Base-by-base conservation (phyloP, 2,797 vertebrate species). In the Hypotaenidia philippensis region DNA sequence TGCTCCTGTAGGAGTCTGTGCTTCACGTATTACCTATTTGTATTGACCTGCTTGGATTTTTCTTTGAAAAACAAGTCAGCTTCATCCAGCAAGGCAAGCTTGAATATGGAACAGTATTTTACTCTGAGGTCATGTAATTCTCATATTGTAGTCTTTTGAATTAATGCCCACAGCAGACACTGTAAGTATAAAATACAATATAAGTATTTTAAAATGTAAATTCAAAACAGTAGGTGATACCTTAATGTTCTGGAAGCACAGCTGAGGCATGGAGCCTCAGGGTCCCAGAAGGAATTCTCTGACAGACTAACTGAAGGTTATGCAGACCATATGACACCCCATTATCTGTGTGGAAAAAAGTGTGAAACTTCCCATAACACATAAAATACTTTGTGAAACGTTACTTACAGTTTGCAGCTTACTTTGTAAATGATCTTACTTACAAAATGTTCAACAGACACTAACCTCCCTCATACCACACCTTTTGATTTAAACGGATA, bases 181-280 rank as follows among this genome's bases (percentile, higher is more conserved):
- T 75, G n/a, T 38, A 74, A 76, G 22, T 4, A 41, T 77, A 26
- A 85, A 74, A 83, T 81, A 52, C 5, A 3, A 70, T 57, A 53
- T 63, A 32, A 0, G 0, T 66, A 34, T 64, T 87, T 75, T 1
- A 31, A 87, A 88, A 65, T 53, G 26, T 56, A 68, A 93, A 71
- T 90, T 80, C 22, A 69, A 38, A 78, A 34, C 23, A 32, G 18
- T 49, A 34, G 13, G 32, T 68, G 4, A 23, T 66, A 53, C 25
- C 12, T 36, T 52, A 11, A 80, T 36, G 10, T 50, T 81, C 41
- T 90, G 50, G 76, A 81, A 65, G 45, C 9, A 68, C 5, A 81
- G 17, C 31, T 53, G 44, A 83, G 61, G 34, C 13, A 55, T 0
- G 0, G 44, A 27, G 5, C 13, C 7, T 20, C 11, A 68, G n/a